Base-by-base conservation (phyloP, 1,140 invertebrate species). In the Leptinotarsa defecta region DNA sequence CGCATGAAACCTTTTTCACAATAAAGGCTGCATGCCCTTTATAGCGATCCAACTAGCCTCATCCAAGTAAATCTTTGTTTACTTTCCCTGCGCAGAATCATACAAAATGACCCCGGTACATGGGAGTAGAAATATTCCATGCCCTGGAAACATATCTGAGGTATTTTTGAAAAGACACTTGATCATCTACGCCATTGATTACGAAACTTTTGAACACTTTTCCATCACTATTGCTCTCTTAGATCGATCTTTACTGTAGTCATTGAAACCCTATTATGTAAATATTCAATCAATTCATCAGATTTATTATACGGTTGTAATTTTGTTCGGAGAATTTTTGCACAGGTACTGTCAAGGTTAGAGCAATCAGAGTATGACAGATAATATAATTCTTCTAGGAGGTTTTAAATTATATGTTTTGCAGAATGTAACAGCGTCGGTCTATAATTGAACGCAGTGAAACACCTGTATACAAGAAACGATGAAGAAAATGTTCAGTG, bases 241-340 rank as follows among this genome's bases (percentile, higher is more conserved):
- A 27, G 34, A n/a, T 68, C 17, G 19, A 19, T 22, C 8, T 64
- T 43, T 22, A 43, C 8, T 6, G 27, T n/a, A 43, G 43, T 68
- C 52, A 34, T 17, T 24, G 65, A 68, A 27, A 24, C 43, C 3
- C 65, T 43, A 43, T 68, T n/a, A 68, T 43, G 65, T 68, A n/a
- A 68, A 68, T 68, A 68, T 68, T 68, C 17, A 43, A 43, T 17
- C 22, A 43, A 68, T 68, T 68, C 6, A 68, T 22, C 24, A 43
- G 24, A 68, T 68, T 68, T 43, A 43, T 68, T 68, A 43, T 27
- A 27, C 52, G 52, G 34, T 57, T 57, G 52, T 19, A 57, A 57
- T 57, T 57, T 57, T 57, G 52, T 57, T 19, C 15, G 52, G 15
- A 57, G n/a, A 57, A 57, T n/a, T 57, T 57, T 57, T 57, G 52